Evolutionary conservation across 2,888 invertebrate species (phyloP), one percentile per base, ranked within the genome.

Genomic region (Napeogenes inachia): DNA sequence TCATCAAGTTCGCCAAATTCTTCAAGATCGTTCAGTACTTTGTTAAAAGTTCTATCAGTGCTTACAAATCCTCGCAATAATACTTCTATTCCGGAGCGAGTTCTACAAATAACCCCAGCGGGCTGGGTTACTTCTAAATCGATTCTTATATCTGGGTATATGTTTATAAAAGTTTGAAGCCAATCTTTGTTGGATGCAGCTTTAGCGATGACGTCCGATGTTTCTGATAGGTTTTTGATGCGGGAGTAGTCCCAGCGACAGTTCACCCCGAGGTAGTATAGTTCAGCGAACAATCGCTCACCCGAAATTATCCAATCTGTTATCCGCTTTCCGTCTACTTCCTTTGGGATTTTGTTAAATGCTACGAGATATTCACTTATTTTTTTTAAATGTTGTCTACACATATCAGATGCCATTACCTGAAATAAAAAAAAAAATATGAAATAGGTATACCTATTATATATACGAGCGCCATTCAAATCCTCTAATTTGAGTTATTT

Each of bases 1-100:
- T 73, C 73, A 0, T 69, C 70, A 10, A 73, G 53, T 45, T 73
- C 70, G 8, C 71, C 71, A 4, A 65, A 55, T 45, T 70, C 64
- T 21, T 65, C 61, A 30, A 70, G 54, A 56, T 70, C 57, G 42
- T 59, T 38, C 6, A 71, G 54, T 21, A 70, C 66, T 54, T 63
- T 67, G 45, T 71, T 63, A 50, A 73, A 71, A 1, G 33, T 6
- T 3, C 56, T 42, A 59, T 64, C 61, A 8, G 69, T 60, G 38
- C 60, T 57, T 4, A n/a, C 13, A 13, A 73, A 71, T 0, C 70
- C 71, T 33, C 61, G 60, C 57, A 71, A 56, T 8, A 67, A 30
- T 0, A 68, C 65, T 54, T 71, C 69, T 33, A 69, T 56, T 13
- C 71, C 71, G 8, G 70, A 70, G 30, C 70, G 68, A 12, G 67